phyloP scores from a whole-genome alignment of 2,888 invertebrate genomes.

The Teinopalpus imperialis region DNA sequence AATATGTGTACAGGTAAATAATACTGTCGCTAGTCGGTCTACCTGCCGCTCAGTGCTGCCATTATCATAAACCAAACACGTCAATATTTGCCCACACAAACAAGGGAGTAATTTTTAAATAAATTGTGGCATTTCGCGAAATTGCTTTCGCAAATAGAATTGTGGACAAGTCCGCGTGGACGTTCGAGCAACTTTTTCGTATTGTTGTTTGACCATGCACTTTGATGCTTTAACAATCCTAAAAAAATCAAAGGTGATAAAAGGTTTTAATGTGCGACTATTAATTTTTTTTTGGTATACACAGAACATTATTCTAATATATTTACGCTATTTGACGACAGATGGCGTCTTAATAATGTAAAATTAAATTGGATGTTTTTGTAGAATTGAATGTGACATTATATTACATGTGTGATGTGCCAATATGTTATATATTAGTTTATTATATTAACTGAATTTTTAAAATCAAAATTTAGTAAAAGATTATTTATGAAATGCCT shows the following conservation, averaged over 20 bases:
- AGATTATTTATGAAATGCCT: too few relatives aligned
- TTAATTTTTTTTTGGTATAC: background rate
- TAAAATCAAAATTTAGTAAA: too few relatives aligned
- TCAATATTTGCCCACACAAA: constrained; percentile 81
- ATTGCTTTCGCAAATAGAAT: constrained; percentile 79
- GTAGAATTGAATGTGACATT: too few relatives aligned
- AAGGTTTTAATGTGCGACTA: constrained; percentile 5
- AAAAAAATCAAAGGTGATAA: background rate
- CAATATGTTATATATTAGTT: too few relatives aligned
- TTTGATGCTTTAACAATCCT: constrained; percentile 35
- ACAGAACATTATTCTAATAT: background rate
- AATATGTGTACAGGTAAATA: constrained; percentile 76
- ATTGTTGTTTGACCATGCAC: constrained; percentile 52
- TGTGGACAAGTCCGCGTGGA: constrained; percentile 67
- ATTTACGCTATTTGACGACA: background rate
- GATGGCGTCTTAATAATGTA: too few relatives aligned
- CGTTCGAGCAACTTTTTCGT: constrained; percentile 66
- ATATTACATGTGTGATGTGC: too few relatives aligned
- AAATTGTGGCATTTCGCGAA: constrained; percentile 82
- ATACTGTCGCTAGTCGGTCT: constrained; percentile 71
- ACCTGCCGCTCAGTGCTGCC: constrained; percentile 76
- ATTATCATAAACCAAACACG: constrained; percentile 83
- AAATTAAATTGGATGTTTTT: too few relatives aligned
- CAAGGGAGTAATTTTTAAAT: constrained; percentile 83
- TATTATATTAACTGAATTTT: too few relatives aligned